Evolutionary conservation across 2,113 vertebrate genomes (phyloP).

Genomic region (Epinephelus moara): DNA sequence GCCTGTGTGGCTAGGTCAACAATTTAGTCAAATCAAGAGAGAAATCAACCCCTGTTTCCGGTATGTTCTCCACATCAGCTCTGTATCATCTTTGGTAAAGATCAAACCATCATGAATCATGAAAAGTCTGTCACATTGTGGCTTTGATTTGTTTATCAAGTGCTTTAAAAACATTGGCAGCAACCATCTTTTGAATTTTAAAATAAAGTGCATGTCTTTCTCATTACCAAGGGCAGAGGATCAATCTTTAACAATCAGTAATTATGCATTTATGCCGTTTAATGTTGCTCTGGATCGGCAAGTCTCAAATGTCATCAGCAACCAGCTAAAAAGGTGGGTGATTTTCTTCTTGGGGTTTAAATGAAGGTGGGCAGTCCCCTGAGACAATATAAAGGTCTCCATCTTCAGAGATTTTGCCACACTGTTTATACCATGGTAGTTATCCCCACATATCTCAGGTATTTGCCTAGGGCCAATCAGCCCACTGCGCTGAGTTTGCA

Average conservation of each 20-base stretch:
- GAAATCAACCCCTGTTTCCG: neutral
- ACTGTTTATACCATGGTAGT: neutral
- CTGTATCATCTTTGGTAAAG: neutral
- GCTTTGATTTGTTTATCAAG: too few relatives aligned
- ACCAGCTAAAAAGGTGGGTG: neutral
- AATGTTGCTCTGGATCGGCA: neutral
- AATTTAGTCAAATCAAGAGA: neutral
- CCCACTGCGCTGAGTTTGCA: too few relatives aligned
- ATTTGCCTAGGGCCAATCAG: too few relatives aligned
- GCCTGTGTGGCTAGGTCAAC: neutral
- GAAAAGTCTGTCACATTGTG: too few relatives aligned
- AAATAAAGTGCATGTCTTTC: neutral
- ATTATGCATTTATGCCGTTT: neutral
- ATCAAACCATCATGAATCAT: neutral
- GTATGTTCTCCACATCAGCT: neutral
- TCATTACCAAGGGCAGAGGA: neutral
- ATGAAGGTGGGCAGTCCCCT: neutral
- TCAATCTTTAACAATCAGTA: too few relatives aligned
- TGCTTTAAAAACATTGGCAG: neutral
- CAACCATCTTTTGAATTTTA: neutral
- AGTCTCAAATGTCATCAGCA: neutral
- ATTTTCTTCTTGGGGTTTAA: neutral
- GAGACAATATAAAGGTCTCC: neutral
- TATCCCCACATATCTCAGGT: too few relatives aligned
- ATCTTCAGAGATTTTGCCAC: neutral